Evolutionary conservation across 2,113 vertebrate genomes (phyloP).

Genomic region (Tonatia bakeri): DNA sequence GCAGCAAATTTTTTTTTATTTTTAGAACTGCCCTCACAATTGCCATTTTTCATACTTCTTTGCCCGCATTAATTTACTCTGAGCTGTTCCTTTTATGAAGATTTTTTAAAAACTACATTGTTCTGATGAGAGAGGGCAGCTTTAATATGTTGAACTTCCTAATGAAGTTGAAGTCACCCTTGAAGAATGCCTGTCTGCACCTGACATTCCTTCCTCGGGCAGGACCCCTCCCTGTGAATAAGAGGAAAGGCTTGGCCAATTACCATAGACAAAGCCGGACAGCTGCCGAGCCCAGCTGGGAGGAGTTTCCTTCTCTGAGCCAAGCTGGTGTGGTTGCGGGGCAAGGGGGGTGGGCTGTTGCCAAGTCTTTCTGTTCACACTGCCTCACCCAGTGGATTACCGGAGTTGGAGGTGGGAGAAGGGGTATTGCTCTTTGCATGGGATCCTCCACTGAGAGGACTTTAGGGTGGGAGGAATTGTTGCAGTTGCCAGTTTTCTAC

Average conservation of each 20-base stretch:
- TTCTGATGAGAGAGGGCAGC: background rate
- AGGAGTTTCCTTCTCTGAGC: conserved; percentile 51
- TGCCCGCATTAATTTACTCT: background rate
- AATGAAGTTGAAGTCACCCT: conserved; percentile 41
- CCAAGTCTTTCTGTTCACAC: background rate
- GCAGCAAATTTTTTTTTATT: background rate
- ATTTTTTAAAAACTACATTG: background rate
- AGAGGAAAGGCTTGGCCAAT: conserved; percentile 56
- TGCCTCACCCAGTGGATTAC: background rate
- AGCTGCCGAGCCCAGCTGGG: conserved; percentile 48
- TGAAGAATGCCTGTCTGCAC: conserved; percentile 27
- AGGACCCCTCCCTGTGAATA: conserved; percentile 56
- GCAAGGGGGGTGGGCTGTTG: background rate
- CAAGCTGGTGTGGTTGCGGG: background rate
- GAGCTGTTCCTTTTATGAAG: background rate
- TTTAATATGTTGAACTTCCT: background rate
- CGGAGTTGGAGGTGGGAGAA: background rate
- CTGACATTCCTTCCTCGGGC: conserved; percentile 46
- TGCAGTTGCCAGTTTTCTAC: background rate
- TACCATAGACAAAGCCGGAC: conserved; percentile 56
- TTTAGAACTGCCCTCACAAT: background rate
- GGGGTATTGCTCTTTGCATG: background rate
- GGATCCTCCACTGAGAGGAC: background rate
- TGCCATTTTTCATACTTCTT: background rate
- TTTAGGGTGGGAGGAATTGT: background rate